Evolutionary conservation across 64 coral and sea anemone species (phyloP).

Genomic region (Porites lutea): DNA sequence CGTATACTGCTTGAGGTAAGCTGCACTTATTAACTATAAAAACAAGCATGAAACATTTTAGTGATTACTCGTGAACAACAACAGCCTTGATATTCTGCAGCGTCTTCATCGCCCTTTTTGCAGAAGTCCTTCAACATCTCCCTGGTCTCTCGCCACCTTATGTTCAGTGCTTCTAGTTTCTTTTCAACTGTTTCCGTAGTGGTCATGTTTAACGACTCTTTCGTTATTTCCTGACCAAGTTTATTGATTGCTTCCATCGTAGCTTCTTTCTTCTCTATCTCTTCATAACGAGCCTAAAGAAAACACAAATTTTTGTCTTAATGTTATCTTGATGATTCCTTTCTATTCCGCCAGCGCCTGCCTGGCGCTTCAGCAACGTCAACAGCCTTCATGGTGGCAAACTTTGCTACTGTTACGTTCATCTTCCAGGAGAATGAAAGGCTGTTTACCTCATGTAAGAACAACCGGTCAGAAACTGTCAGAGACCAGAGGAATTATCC

Average conservation of each 20-base stretch:
- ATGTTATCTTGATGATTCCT: too few relatives aligned
- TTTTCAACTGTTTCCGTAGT: not conserved
- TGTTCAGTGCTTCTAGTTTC: constrained; percentile 38
- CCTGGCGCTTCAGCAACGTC: too few relatives aligned
- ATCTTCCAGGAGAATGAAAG: too few relatives aligned
- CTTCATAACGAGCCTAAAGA: constrained; percentile 22
- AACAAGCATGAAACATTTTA: constrained; percentile 34
- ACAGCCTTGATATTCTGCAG: not conserved
- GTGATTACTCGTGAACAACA: constrained; percentile 25
- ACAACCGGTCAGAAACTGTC: too few relatives aligned
- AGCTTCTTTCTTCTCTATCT: constrained; percentile 20
- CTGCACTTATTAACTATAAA: not conserved
- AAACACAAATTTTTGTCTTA: not conserved
- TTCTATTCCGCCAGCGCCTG: too few relatives aligned
- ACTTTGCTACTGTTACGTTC: too few relatives aligned
- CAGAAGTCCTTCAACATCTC: not conserved
- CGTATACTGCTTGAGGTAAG: too few relatives aligned
- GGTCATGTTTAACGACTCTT: not conserved
- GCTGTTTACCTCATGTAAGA: too few relatives aligned
- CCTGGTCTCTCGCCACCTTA: constrained; percentile 26
- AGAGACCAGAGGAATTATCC: too few relatives aligned
- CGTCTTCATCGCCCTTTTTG: not conserved
- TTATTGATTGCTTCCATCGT: constrained; percentile 37
- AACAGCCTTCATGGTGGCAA: too few relatives aligned
- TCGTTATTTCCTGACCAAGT: constrained; percentile 53